These are phyloP conservation scores for Tiliacea aurago DNA, from an alignment of 2,888 invertebrate genomes.

Conservation along the genomic window DNA sequence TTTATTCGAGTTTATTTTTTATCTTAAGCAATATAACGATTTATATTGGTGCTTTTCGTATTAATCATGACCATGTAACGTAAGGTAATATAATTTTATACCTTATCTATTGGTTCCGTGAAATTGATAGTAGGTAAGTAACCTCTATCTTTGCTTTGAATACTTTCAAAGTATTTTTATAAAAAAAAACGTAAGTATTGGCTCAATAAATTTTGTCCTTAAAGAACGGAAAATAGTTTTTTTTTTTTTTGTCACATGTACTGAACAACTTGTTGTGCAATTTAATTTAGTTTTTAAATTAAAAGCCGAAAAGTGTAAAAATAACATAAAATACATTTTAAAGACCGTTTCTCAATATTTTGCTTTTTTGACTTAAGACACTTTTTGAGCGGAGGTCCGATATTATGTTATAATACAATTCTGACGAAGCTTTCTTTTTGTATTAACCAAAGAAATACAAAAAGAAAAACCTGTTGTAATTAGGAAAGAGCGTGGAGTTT, in stretches of 20 bases:
- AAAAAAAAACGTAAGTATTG: background rate
- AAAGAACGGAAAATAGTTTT: background rate
- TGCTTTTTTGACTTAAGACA: too few species aligned
- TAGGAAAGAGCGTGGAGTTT: conserved; percentile 4
- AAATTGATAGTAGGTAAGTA: too few species aligned
- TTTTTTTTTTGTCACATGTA: background rate
- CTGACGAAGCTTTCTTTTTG: background rate
- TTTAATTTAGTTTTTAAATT: too few species aligned
- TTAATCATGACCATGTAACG: background rate
- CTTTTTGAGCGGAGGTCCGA: too few species aligned
- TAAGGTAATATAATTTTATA: background rate
- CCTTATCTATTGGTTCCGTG: too few species aligned
- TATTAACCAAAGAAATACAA: background rate
- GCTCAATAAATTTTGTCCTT: background rate
- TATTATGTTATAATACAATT: background rate
- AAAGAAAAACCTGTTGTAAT: conserved; percentile 13
- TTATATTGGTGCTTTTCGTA: background rate
- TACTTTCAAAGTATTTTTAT: background rate
- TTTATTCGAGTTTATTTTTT: background rate
- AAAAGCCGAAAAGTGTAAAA: too few species aligned
- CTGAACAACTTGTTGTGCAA: too few species aligned
- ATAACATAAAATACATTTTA: too few species aligned
- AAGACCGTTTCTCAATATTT: too few species aligned
- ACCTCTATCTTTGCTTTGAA: too few species aligned
- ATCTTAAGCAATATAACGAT: too few species aligned